Base-by-base conservation (phyloP, 1,140 invertebrate genomes). In the Eufriesea mexicana region DNA sequence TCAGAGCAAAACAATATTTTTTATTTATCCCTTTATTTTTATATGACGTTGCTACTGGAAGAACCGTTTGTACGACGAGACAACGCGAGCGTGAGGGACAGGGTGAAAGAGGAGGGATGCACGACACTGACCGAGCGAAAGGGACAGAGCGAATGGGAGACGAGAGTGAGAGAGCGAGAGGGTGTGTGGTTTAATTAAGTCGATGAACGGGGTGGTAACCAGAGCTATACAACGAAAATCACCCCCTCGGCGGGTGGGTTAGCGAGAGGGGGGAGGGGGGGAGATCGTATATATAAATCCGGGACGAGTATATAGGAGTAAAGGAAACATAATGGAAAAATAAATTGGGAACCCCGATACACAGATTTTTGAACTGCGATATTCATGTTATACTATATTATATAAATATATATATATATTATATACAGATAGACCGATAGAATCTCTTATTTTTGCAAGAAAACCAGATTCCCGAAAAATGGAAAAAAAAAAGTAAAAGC, bases 1-100 rank as follows among this genome's bases (percentile, higher is more conserved):
- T 88, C 73, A 91, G 80, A 92, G 85, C 64, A 89, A 86, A 90
- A 88, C 73, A 79, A 91, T 92, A 92, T 92, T 92, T 92, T 90
- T 92, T 91, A 90, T 92, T 93, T 92, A 89, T 87, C 85, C 79
- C 83, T 89, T 93, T 93, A 92, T 93, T 93, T 93, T 92, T 92
- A 90, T 91, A 82, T 68, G 78, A 78, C 82, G 78, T 88, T 70
- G 83, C 64, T 82, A 85, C 51, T 72, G 66, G 74, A 75, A 72
- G 35, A 4, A 79, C 62, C 54, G 55, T 79, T 79, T 70, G 57
- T 71, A 51, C 47, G 62, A 47, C 70, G 67, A 51, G 5, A 47
- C 42, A n/a, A 76, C 25, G 42, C 20, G 51, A 49, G 25, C 42
- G 28, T 35, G 35, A 35, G 35, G 35, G 35, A 35, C 35, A 35